Conservation (phyloP, 1,140 invertebrate species). For the Coboldia fuscipes region DNA sequence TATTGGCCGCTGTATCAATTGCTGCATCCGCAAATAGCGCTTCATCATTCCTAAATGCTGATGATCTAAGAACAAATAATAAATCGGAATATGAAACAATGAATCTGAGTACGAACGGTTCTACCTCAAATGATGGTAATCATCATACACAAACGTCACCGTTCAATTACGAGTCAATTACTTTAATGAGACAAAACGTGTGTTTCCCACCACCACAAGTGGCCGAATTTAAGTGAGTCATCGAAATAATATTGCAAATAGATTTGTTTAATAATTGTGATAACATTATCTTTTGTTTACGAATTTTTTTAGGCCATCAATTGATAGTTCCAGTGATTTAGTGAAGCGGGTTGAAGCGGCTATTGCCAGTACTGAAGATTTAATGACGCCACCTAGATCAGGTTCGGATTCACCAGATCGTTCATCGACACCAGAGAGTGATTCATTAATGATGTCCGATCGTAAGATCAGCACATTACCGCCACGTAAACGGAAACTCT, state of each 20-base stretch:
- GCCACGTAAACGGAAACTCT: slow-evolving; percentile 56
- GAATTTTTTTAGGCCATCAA: slow-evolving; percentile 14
- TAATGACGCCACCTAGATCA: slow-evolving; percentile 40
- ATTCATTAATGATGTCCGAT: slow-evolving; percentile 27
- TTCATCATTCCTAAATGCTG: slow-evolving; percentile 2
- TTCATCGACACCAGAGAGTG: slow-evolving; percentile 32
- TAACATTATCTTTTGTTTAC: not conserved
- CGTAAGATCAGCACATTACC: slow-evolving; percentile 45
- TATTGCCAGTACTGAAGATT: slow-evolving; percentile 30
- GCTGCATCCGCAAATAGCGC: slow-evolving; percentile 8
- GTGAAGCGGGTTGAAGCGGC: slow-evolving; percentile 47
- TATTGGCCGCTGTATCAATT: slow-evolving; percentile 24
- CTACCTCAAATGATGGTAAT: not conserved
- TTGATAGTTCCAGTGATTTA: slow-evolving; percentile 34
- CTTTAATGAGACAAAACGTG: slow-evolving; percentile 10
- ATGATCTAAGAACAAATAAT: not conserved
- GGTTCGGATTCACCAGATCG: slow-evolving; percentile 27
- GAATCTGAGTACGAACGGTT: not conserved
- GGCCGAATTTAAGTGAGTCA: slow-evolving; percentile 1
- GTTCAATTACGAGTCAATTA: slow-evolving; percentile 3
- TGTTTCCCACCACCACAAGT: slow-evolving; percentile 10
- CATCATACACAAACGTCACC: not conserved
- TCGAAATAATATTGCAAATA: not conserved
- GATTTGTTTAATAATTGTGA: not conserved
- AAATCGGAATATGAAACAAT: not conserved